phyloP scores from a whole-genome alignment of 1,140 invertebrate species.

The Drosophila albomicans region DNA sequence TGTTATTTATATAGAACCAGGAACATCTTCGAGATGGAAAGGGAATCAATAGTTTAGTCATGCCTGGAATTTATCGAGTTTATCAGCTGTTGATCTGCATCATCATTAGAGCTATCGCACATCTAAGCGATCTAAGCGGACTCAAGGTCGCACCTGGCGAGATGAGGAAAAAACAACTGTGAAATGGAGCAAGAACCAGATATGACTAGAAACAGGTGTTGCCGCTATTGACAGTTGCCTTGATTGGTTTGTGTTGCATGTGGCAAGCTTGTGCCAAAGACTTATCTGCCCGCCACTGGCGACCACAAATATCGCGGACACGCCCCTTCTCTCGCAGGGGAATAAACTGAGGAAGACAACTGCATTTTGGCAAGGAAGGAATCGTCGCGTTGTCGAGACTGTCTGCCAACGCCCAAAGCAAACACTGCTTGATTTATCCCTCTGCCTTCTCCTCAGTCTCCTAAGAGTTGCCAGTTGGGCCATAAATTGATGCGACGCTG shows the following conservation, averaged over 20 bases:
- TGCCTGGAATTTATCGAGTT: conserved; percentile 20
- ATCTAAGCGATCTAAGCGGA: conserved; percentile 6
- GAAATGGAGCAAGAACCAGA: conserved; percentile 27
- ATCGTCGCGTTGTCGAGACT: conserved; percentile 46
- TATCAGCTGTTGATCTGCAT: conserved; percentile 22
- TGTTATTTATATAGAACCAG: conserved; percentile 1
- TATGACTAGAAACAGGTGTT: conserved; percentile 58
- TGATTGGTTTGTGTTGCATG: conserved; percentile 76
- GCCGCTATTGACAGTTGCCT: conserved; percentile 72
- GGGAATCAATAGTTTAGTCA: conserved; percentile 1
- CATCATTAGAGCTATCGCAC: conserved; percentile 10
- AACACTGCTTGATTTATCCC: conserved; percentile 53
- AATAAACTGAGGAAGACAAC: conserved; percentile 59
- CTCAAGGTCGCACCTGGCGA: conserved; percentile 59
- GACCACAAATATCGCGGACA: conserved; percentile 41
- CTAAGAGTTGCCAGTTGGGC: background rate
- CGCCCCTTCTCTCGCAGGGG: conserved; percentile 53
- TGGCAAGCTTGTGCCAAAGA: conserved; percentile 50
- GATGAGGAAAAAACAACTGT: conserved; percentile 17
- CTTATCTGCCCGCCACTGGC: conserved; percentile 31
- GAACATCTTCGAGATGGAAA: background rate
- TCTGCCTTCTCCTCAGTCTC: conserved; percentile 22
- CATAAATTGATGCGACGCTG: conserved; percentile 64
- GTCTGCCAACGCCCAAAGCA: conserved; percentile 68
- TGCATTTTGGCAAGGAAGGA: conserved; percentile 56